Percentiles rank a stretch among this genome's conserved stretches.
Evolutionary conservation across 2,888 invertebrate genomes (phyloP).

Genomic region (Lutraria lutraria): DNA sequence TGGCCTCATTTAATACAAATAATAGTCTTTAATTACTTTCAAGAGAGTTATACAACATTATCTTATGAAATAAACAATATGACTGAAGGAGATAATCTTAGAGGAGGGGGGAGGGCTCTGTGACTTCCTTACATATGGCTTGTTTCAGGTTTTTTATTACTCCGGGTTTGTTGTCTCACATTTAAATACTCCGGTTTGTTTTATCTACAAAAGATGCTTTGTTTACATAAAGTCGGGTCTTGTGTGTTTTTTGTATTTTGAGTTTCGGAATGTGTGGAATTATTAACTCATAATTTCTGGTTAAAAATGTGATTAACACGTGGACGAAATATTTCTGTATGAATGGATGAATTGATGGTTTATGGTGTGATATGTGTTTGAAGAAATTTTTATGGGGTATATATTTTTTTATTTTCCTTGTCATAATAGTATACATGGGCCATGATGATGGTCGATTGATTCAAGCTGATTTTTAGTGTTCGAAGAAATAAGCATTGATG

Average conservation of each 20-base stretch:
- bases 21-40: neutral
- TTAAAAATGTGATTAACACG: neutral
- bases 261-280: neutral
- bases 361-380: too few species aligned
- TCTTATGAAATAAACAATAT: neutral
- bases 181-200: neutral
- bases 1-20: neutral
- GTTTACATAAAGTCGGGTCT: neutral
- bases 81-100: neutral
- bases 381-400: too few species aligned
- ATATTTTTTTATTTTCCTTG: too few species aligned
- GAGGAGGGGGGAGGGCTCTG: neutral
- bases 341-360: neutral
- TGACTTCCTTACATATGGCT: neutral
- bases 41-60: neutral
- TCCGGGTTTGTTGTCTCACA: neutral
- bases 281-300: constrained; percentile 8
- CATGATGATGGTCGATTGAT: too few species aligned
- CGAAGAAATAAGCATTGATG: too few species aligned
- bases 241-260: neutral
- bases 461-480: too few species aligned
- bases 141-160: neutral
- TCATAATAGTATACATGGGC: too few species aligned
- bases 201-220: neutral
- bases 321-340: neutral